These are phyloP conservation scores for Petrolisthes manimaculis DNA, from an alignment of 2,888 invertebrate genomes.

Conservation along the genomic window DNA sequence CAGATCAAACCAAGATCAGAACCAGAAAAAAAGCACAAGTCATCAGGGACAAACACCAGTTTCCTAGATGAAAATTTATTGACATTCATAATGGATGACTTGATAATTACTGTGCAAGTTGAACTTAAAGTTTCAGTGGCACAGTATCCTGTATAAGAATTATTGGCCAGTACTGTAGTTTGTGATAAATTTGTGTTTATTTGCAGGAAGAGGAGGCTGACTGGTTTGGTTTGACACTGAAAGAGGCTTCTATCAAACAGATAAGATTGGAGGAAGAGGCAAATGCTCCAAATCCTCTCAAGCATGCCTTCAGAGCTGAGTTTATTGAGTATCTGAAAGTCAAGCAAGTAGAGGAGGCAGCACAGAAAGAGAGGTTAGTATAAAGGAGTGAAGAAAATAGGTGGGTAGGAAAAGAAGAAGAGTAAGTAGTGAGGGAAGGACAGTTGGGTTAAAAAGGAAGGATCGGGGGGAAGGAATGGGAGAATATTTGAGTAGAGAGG, in stretches of 20 bases:
- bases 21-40: no score
- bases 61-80: no score
- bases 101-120: no score
- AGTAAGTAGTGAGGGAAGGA: neutral
- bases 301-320: slow-evolving; percentile 54
- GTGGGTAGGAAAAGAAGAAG: neutral
- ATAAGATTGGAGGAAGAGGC: slow-evolving; percentile 41
- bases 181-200: no score
- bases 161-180: no score
- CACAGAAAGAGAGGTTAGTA: neutral
- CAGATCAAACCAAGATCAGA: no score
- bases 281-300: slow-evolving; percentile 42
- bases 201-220: slow-evolving; percentile 60
- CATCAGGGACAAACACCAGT: no score
- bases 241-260: slow-evolving; percentile 59
- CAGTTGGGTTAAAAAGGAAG: neutral
- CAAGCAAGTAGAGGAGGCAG: slow-evolving; percentile 17
- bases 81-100: no score
- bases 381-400: neutral
- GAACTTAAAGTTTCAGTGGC: no score
- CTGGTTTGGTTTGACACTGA: slow-evolving; percentile 60
- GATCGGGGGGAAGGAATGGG: neutral
- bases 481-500: neutral
- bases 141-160: no score
- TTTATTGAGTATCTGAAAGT: slow-evolving; percentile 45